Base-by-base conservation (phyloP, 2,888 invertebrate species). In the Mystacides longicornis region DNA sequence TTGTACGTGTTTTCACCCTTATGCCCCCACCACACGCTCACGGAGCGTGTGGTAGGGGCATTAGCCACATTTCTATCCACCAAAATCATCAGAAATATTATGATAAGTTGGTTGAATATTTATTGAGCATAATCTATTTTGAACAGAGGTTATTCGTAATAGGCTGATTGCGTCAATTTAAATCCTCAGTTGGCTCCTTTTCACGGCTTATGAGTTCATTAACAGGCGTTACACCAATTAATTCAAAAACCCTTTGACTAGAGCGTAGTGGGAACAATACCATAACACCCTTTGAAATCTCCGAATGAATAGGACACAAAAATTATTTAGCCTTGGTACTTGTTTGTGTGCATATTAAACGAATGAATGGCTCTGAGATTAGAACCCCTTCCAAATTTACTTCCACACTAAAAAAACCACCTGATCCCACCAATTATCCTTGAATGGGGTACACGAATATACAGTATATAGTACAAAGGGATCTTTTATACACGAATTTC, bases 391-490 rank as follows among this genome's bases (percentile, higher is more conserved):
- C 51, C 46, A 51, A 53, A 57, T 55, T 56, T 52, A 33, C 55
- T 53, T 60, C 57, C 57, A 57, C 57, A 53, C 51, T 47, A 46
- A 49, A 23, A 23, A 47, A 22, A 49, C 55, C 60, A 60, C 60
- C 60, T 60, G 60, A 54, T 57, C 51, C 60, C 58, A 43, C 58
- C 60, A 60, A 60, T 60, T 60, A 60, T 54, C 45, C 45, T 7
- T 21, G 45, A 45, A 45, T 45, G 14, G 21, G 14, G 14, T 4
- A 37, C 16, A 18, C 20, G 7, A 21, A n/a, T n/a, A n/a, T n/a
- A n/a, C n/a, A n/a, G n/a, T n/a, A n/a, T n/a, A n/a, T n/a, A n/a
- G n/a, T n/a, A n/a, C n/a, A n/a, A n/a, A n/a, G n/a, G n/a, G n/a
- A n/a, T n/a, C n/a, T n/a, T n/a, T n/a, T n/a, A n/a, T n/a, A n/a